These are phyloP conservation scores for Euthynnus affinis DNA, from an alignment of 2,797 vertebrate genomes.

Conservation along the genomic window DNA sequence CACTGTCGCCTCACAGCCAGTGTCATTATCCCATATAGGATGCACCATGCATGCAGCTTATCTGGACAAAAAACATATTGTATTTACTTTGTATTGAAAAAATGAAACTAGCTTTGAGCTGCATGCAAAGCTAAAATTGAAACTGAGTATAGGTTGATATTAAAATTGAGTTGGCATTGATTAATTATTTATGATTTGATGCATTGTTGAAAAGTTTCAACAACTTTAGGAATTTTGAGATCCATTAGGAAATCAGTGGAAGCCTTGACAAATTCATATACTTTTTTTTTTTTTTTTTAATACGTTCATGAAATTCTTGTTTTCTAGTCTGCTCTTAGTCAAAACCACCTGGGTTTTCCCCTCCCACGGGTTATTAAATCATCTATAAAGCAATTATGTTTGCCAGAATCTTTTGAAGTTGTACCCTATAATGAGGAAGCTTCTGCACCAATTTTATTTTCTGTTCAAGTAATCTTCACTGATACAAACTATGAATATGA, in stretches of 20 bases:
- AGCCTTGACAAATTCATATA: neutral
- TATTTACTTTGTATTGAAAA: neutral
- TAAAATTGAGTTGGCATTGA: neutral
- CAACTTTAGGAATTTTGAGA: neutral
- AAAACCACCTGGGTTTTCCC: neutral
- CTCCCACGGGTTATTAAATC: neutral
- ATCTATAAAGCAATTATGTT: neutral
- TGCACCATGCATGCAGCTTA: neutral
- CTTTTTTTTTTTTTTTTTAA: too few relatives aligned
- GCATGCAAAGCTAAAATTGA: neutral
- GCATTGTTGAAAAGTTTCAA: neutral
- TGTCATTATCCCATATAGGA: neutral
- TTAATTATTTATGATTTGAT: neutral
- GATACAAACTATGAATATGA: neutral
- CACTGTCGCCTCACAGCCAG: conserved; percentile 15
- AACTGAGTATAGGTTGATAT: neutral
- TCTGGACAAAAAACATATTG: neutral
- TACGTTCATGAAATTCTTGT: neutral
- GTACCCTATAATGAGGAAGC: neutral
- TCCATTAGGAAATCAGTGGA: neutral
- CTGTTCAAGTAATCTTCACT: neutral
- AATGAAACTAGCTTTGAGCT: neutral
- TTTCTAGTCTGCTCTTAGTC: neutral
- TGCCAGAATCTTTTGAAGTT: neutral
- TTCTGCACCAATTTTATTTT: neutral